Base-by-base conservation (phyloP, 2,113 vertebrate species). In the Dolichotis patagonum region DNA sequence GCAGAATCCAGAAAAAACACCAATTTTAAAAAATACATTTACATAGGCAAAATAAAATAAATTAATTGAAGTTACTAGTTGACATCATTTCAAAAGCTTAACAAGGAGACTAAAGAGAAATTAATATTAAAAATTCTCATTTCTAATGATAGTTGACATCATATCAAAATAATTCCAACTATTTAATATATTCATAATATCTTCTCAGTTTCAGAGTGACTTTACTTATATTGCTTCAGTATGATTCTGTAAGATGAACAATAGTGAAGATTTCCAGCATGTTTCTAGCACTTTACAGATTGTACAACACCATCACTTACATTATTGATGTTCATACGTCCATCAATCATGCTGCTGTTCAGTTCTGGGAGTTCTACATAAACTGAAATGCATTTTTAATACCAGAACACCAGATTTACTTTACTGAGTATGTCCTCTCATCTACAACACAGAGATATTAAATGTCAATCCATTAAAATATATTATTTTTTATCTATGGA, bases 301-400 rank as follows among this genome's bases (percentile, higher is more conserved):
- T 38, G 6, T 2, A 28, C 9, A 52, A 60, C 6, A 60, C 1
- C 28, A 54, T 95, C 14, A 32, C 35, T 96, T 85, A 85, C 67
- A 84, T 43, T 90, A 71, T 38, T 83, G 54, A 75, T 71, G 12
- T 1, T 75, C 46, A 19, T 84, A 81, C 83, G 62, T 83, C 35
- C 7, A 69, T 63, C 60, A 91, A 1, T 90, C 60, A 56, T 81
- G 43, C 3, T 43, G 58, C 69, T 85, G 87, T 13, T 96, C 32
- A 54, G 8, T 91, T 63, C 46, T 62, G 4, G 20, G 35, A 17
- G 84, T 93, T 90, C 52, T 78, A 20, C 81, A n/a, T 95, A 60
- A 95, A 90, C 58, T 65, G 14, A 91, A 96, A 91, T 65, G 17
- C 19, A 84, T 91, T 95, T 96, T 87, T 38, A 90, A 67, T 89